A percentile compares a stretch with the other conserved stretches of the same genome.
Conservation (phyloP, 2,888 invertebrate genomes). For the Amiota mariae region DNA sequence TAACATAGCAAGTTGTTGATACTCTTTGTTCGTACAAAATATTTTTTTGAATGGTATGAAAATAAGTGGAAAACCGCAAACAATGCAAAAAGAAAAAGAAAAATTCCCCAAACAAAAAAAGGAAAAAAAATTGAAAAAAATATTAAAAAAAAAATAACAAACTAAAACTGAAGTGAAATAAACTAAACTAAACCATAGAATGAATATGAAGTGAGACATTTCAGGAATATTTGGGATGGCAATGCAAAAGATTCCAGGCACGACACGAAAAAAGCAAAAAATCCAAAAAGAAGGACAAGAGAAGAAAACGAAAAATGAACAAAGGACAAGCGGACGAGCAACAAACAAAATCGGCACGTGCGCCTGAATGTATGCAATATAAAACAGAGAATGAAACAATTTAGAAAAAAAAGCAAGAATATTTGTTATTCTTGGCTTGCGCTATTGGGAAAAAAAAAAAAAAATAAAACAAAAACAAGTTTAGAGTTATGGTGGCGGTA, state of each 20-base stretch:
- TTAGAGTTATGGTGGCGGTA: background rate
- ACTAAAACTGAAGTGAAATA: no score
- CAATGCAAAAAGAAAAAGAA: no score
- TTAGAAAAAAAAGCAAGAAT: conserved; percentile 1
- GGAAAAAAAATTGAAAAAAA: background rate
- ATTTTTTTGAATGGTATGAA: no score
- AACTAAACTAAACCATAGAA: background rate
- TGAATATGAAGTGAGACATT: conserved; percentile 5
- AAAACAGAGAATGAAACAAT: background rate
- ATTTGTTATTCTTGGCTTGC: conserved; percentile 40
- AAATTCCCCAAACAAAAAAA: conserved; percentile 7
- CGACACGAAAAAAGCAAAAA: no score
- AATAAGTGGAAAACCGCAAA: background rate
- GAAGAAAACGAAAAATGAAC: background rate
- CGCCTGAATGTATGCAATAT: background rate
- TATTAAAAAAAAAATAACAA: background rate
- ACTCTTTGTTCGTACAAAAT: background rate
- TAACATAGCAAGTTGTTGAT: background rate
- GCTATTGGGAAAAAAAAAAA: conserved; percentile 19
- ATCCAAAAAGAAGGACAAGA: no score
- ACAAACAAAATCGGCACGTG: conserved; percentile 10
- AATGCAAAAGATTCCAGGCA: conserved; percentile 3
- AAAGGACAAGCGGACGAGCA: background rate
- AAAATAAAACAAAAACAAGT: background rate
- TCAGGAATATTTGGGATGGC: background rate